phyloP scores from a whole-genome alignment of 2,888 invertebrate species.

The Plagodis pulveraria region DNA sequence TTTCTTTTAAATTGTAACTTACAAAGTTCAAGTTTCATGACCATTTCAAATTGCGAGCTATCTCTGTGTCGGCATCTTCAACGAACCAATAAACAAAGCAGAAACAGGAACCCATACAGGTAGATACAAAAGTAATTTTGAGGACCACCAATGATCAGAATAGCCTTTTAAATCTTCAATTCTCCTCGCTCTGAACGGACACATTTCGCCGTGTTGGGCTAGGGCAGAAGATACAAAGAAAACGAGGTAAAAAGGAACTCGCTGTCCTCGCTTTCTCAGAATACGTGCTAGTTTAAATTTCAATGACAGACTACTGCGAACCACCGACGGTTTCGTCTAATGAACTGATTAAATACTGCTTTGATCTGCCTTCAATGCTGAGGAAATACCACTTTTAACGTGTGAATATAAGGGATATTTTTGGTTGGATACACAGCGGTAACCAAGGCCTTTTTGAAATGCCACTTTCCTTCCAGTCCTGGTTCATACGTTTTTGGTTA shows the following conservation, averaged over 20 bases:
- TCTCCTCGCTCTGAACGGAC: constrained; percentile 45
- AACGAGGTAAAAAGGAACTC: constrained; percentile 53
- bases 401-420: constrained; percentile 7
- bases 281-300: constrained; percentile 78
- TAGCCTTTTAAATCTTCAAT: constrained; percentile 41
- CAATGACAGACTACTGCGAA: constrained; percentile 78
- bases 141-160: constrained; percentile 31
- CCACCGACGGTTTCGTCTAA: constrained; percentile 71
- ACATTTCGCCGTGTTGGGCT: constrained; percentile 61
- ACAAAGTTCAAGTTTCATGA: no score
- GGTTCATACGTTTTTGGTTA: constrained; percentile 23
- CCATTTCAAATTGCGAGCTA: no score
- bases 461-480: constrained; percentile 22
- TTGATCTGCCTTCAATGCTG: constrained; percentile 55
- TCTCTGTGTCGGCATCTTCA: no score
- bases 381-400: constrained; percentile 9
- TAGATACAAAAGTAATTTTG: background rate
- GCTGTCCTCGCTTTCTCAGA: constrained; percentile 62
- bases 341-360: constrained; percentile 78
- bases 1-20: no score
- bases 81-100: no score
- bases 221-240: constrained; percentile 54
- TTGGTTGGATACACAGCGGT: background rate
- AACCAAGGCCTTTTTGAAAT: background rate
- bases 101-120: no score